phyloP scores from a whole-genome alignment of 2,797 vertebrate species.

The Melanotaenia maccullochi region DNA sequence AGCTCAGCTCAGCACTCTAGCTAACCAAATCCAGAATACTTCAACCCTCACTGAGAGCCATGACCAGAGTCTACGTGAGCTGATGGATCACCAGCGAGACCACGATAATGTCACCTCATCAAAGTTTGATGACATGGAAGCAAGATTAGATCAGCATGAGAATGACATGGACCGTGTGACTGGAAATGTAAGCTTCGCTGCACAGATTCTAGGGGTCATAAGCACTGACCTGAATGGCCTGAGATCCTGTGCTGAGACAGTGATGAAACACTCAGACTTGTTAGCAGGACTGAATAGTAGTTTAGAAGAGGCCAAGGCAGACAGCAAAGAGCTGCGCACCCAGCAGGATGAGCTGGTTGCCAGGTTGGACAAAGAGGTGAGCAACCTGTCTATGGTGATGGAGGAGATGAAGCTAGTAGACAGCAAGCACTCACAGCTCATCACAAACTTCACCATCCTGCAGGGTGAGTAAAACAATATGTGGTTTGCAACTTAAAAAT shows the following conservation, averaged over 20 bases:
- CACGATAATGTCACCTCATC: constrained; percentile 78
- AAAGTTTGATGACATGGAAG: constrained; percentile 77
- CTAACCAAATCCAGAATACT: constrained; percentile 91
- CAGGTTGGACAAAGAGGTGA: constrained; percentile 79
- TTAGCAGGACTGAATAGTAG: constrained; percentile 88
- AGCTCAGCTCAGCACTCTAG: constrained; percentile 88
- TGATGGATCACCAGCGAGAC: constrained; percentile 88
- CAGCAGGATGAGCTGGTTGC: constrained; percentile 76
- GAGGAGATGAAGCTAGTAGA: constrained; percentile 94
- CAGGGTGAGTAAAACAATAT: constrained; percentile 70
- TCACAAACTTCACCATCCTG: constrained; percentile 86
- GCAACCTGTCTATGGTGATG: constrained; percentile 90
- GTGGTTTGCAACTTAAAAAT: neutral
- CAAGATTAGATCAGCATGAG: constrained; percentile 76
- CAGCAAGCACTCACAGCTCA: constrained; percentile 91
- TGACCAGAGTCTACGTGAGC: constrained; percentile 77
- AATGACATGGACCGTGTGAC: constrained; percentile 78
- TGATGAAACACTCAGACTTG: constrained; percentile 90
- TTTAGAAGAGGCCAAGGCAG: constrained; percentile 85
- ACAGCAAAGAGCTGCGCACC: constrained; percentile 85
- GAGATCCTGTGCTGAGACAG: constrained; percentile 92
- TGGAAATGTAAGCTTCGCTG: constrained; percentile 79
- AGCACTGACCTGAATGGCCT: constrained; percentile 91
- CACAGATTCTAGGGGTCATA: constrained; percentile 83
- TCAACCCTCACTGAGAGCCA: constrained; percentile 86